These are phyloP conservation scores for Tipula helvola DNA, from an alignment of 2,888 invertebrate species.

Conservation along the genomic window DNA sequence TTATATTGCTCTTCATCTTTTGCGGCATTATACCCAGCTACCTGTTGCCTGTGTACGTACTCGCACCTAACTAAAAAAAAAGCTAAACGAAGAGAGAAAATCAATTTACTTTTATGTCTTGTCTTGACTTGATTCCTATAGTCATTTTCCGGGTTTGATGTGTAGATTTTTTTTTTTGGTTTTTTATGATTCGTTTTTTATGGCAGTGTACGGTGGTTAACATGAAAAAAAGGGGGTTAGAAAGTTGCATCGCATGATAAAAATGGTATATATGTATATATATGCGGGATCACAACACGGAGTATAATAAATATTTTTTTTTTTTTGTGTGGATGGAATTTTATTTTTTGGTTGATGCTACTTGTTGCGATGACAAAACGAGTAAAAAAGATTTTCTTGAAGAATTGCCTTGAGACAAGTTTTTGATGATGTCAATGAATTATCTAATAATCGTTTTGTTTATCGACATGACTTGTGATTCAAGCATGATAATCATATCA, in stretches of 20 bases:
- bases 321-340: not conserved
- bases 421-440: conserved; percentile 4
- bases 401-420: conserved; percentile 4
- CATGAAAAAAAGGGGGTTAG: not conserved
- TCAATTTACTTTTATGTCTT: not conserved
- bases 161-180: not conserved
- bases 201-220: not conserved
- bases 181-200: not conserved
- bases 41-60: not conserved
- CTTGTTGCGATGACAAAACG: not conserved
- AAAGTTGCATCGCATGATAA: not conserved
- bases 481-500: not conserved
- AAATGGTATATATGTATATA: not conserved
- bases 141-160: not conserved
- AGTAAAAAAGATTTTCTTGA: not conserved
- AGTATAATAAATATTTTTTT: not conserved
- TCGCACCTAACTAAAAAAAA: not conserved
- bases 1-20: not conserved
- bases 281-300: not conserved
- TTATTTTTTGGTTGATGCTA: not conserved
- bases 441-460: conserved; percentile 4
- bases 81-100: not conserved
- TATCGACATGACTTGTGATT: conserved; percentile 4
- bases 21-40: not conserved
- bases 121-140: not conserved